Conservation (phyloP, 2,113 vertebrate genomes). For the Equus przewalskii region DNA sequence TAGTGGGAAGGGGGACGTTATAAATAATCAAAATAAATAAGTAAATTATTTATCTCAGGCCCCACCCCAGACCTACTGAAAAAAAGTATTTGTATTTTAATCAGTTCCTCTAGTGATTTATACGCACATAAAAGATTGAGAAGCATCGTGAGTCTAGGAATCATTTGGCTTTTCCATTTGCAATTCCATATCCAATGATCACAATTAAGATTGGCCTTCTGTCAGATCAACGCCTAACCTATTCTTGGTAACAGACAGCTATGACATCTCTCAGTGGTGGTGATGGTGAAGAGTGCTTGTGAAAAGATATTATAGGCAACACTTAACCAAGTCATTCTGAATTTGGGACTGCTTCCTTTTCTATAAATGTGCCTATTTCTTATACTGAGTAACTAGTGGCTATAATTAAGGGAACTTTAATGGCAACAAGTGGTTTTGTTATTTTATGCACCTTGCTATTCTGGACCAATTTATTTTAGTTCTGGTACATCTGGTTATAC, state of each 20-base stretch:
- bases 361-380: not conserved
- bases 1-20: not conserved
- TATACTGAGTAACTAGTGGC: not conserved
- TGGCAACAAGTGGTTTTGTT: conserved; percentile 56
- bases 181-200: not conserved
- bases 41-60: not conserved
- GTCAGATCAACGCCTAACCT: not conserved
- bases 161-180: not conserved
- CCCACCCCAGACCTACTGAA: not conserved
- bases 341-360: not conserved
- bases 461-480: conserved; percentile 57
- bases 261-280: not conserved
- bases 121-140: not conserved
- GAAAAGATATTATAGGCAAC: not conserved
- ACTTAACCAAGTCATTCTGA: not conserved
- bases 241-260: not conserved
- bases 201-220: not conserved
- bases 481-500: not conserved
- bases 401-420: conserved; percentile 62
- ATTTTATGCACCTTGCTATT: conserved; percentile 55
- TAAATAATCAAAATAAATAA: conserved; percentile 16
- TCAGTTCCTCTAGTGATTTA: not conserved
- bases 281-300: not conserved
- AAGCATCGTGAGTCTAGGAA: not conserved
- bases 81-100: not conserved